Evolutionary conservation across 1,140 invertebrate genomes (phyloP), one percentile per base, ranked within the genome.

Genomic region (Tetraneura akinire): DNA sequence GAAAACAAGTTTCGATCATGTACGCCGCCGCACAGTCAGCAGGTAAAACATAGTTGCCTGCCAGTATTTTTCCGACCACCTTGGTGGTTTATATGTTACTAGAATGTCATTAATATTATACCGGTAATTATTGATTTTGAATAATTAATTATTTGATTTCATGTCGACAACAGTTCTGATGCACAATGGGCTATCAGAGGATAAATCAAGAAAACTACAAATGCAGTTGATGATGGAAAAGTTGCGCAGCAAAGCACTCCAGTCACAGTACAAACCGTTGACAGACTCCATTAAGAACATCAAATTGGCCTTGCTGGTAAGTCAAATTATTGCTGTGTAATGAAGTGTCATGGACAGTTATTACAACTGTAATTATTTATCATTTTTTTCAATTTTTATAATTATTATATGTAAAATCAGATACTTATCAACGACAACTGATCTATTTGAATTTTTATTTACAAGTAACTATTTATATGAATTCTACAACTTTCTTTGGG

Each of bases 221-320:
- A 90, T 94, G 87, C 92, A 94, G 86, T 88, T 93, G 80, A 86
- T 96, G 49, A 95, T 96, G 93, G 94, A 96, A 84, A 93, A 93
- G 84, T 86, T 96, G n/a, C 89, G 93, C 64, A 91, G 91, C 13
- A 93, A 93, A 86, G 88, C 91, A 42, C 85, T 87, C 0, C 91
- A 93, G 83, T 91, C 91, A 0, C 74, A 78, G 21, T 78, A 78
- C 82, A 95, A 93, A 86, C 90, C 91, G 49, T 90, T 96, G 83
- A 87, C 89, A 45, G 95, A 97, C 85, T 93, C 91, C 82, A 92
- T 94, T 10, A 96, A 96, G 87, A 91, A 91, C 81, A 89, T 96
- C 68, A 88, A 94, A 81, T 92, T 94, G 90, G 90, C 92, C 74
- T 89, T 96, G 85, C 86, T 95, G 86, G 94, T 96, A 89, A 87